phyloP scores from a whole-genome alignment of 2,888 invertebrate species.

The Volucella inflata region DNA sequence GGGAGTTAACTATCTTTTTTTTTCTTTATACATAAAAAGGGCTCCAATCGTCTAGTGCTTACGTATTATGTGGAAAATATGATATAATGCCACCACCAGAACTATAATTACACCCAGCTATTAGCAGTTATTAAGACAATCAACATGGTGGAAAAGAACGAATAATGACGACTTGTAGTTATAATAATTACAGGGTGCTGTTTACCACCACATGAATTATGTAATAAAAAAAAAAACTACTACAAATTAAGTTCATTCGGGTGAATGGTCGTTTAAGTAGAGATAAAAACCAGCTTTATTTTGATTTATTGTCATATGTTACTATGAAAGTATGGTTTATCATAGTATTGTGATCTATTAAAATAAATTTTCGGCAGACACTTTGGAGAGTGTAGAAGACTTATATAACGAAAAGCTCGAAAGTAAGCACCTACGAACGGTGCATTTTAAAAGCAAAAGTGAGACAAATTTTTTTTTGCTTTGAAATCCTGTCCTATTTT shows the following conservation, averaged over 20 bases:
- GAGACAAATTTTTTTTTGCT: no score
- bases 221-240: neutral
- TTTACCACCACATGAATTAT: neutral
- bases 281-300: neutral
- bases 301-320: neutral
- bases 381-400: no score
- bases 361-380: neutral
- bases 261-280: neutral
- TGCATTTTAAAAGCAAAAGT: no score
- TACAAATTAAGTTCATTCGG: conserved; percentile 22
- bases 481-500: no score
- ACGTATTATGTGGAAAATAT: no score
- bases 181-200: neutral
- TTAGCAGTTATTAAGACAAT: conserved; percentile 24
- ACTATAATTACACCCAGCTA: conserved; percentile 6
- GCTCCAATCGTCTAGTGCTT: no score
- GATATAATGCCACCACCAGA: neutral
- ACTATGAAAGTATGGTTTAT: no score
- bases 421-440: no score
- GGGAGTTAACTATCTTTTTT: no score
- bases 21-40: no score
- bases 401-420: no score
- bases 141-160: conserved; percentile 7
- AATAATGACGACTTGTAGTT: conserved; percentile 18
- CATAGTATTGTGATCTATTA: neutral